These are phyloP conservation scores for Ophthalmolycus amberensis DNA, from an alignment of 2,113 vertebrate genomes.

Conservation along the genomic window DNA sequence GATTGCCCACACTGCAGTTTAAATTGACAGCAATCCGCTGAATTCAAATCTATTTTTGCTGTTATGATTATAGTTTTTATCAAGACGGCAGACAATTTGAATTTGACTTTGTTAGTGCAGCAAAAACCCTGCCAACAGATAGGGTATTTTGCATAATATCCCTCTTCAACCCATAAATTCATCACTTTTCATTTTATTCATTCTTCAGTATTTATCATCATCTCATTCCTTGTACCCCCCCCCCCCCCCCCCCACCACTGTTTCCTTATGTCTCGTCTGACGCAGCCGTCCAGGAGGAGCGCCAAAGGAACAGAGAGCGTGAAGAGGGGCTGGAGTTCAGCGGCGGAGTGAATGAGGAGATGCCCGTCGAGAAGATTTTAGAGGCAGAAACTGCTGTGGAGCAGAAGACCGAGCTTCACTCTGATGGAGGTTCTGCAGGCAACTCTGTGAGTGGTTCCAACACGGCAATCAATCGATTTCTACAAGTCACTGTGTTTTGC, in stretches of 20 bases:
- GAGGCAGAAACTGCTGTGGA: constrained; percentile 93
- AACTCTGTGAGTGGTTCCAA: constrained; percentile 85
- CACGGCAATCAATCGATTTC: neutral
- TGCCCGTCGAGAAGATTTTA: constrained; percentile 95
- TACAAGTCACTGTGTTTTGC: neutral
- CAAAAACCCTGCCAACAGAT: neutral
- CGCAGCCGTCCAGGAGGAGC: constrained; percentile 92
- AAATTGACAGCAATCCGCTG: neutral
- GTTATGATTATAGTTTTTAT: neutral
- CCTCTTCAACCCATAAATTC: constrained; percentile 2
- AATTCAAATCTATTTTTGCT: neutral
- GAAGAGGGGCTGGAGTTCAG: constrained; percentile 88
- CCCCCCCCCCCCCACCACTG: neutral
- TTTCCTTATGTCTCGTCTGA: constrained; percentile 15
- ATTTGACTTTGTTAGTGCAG: constrained; percentile 9
- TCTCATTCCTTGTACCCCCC: neutral
- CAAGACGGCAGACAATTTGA: neutral
- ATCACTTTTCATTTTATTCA: neutral
- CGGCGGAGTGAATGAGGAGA: constrained; percentile 89
- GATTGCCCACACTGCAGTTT: neutral
- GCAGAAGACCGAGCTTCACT: constrained; percentile 90
- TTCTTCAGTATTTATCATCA: constrained; percentile 21
- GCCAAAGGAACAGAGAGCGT: constrained; percentile 89
- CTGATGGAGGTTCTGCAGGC: constrained; percentile 86
- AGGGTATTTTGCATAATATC: constrained; percentile 6